These are phyloP conservation scores for Nymphalis urticae DNA, from an alignment of 2,888 invertebrate species.

Conservation along the genomic window DNA sequence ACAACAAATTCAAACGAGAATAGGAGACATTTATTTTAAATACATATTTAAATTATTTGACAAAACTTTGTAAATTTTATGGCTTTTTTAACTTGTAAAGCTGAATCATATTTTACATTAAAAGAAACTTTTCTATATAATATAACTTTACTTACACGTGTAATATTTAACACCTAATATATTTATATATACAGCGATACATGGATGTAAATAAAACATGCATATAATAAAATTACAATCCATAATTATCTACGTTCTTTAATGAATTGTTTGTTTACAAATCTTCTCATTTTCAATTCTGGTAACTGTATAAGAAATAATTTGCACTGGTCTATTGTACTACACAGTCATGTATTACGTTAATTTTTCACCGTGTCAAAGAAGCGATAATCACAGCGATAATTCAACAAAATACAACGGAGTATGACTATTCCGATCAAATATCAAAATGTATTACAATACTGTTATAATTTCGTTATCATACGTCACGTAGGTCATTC, in stretches of 20 bases:
- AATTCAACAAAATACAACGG: background rate
- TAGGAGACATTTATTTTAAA: background rate
- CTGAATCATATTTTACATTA: conserved; percentile 7
- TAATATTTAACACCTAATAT: conserved; percentile 22
- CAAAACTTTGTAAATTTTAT: background rate
- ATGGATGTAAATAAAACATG: background rate
- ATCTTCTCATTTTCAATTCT: background rate
- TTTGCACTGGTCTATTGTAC: conserved; percentile 8
- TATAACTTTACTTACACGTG: conserved; percentile 19
- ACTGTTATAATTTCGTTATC: background rate
- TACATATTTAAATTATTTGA: background rate
- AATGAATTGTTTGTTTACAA: background rate
- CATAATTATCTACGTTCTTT: background rate
- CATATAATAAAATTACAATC: background rate
- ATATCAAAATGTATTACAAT: background rate
- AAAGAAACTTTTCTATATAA: conserved; percentile 8
- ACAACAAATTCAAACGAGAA: background rate
- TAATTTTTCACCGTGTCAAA: background rate
- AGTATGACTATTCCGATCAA: background rate
- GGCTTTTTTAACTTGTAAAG: background rate
- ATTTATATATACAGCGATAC: conserved; percentile 17
- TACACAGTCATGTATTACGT: background rate
- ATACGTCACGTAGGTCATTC: background rate
- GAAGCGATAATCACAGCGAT: conserved; percentile 1
- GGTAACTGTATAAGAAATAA: conserved; percentile 4